Base-by-base conservation (phyloP, 2,797 vertebrate genomes). In the Tamandua tetradactyla region DNA sequence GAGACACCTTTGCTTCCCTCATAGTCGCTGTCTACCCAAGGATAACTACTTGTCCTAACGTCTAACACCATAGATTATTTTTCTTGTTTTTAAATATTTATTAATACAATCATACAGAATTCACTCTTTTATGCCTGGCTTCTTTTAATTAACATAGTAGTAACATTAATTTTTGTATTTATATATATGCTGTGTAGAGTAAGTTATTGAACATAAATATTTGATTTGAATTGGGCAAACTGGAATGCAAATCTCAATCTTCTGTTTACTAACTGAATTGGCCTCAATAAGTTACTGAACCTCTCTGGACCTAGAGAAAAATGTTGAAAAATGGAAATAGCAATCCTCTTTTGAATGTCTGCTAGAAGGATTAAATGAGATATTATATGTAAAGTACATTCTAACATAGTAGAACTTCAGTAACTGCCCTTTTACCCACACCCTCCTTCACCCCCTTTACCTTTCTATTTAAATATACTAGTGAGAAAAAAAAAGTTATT, bases 241-340 rank as follows among this genome's bases (percentile, higher is more conserved):
- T 78, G 27, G 25, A 79, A 75, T 35, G 25, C 17, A 62, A n/a
- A 86, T 79, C 37, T 61, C n/a, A 75, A 20, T 52, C 42, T 85
- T 13, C 22, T 61, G 23, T 83, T 79, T 15, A 18, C 18, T 86
- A 91, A 91, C 14, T 78, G 23, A 25, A 35, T n/a, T 82, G 62
- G 30, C 27, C 20, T 76, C 72, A 40, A 61, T 42, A 69, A 90
- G 9, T 13, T 40, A 14, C 2, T 49, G 75, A 87, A 57, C 7
- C 44, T 32, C 17, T 83, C 37, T 59, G 7, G 7, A 18, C 22
- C 15, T 94, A 7, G 11, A 12, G 75, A n/a, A n/a, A n/a, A n/a
- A n/a, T n/a, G n/a, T n/a, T n/a, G n/a, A n/a, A 52, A 83, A 84
- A 52, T 80, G 37, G 20, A 94, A 94, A 80, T 64, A n/a, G 32